Conservation (phyloP, 2,113 vertebrate genomes). For the Centropus unirufus region DNA sequence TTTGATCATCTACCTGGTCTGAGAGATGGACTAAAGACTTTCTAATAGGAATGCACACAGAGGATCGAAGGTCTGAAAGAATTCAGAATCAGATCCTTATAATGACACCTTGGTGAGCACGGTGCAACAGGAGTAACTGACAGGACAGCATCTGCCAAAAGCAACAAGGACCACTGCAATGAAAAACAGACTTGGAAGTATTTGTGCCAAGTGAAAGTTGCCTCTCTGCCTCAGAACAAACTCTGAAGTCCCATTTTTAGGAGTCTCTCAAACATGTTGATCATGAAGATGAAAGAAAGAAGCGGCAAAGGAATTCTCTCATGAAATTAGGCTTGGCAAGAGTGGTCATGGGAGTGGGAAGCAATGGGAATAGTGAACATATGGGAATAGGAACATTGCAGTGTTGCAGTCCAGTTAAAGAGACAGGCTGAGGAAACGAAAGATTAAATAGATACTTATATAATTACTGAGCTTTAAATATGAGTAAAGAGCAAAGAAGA, state of each 20-base stretch:
- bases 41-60: neutral
- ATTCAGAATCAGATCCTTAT: neutral
- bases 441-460: neutral
- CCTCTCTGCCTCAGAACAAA: neutral
- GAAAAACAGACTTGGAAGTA: neutral
- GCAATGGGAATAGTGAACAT: neutral
- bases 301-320: neutral
- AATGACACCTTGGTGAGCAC: neutral
- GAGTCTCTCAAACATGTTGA: neutral
- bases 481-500: neutral
- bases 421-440: neutral
- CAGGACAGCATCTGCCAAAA: neutral
- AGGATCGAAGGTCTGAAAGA: neutral
- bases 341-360: neutral
- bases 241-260: neutral
- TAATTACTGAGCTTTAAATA: neutral
- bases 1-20: neutral
- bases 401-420: neutral
- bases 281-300: neutral
- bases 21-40: neutral
- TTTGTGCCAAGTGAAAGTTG: neutral
- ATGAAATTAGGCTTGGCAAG: neutral
- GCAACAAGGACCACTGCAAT: neutral
- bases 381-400: neutral
- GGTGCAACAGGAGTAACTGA: neutral